Conservation (phyloP, 2,797 vertebrate genomes). For the Aulostomus chinensis region DNA sequence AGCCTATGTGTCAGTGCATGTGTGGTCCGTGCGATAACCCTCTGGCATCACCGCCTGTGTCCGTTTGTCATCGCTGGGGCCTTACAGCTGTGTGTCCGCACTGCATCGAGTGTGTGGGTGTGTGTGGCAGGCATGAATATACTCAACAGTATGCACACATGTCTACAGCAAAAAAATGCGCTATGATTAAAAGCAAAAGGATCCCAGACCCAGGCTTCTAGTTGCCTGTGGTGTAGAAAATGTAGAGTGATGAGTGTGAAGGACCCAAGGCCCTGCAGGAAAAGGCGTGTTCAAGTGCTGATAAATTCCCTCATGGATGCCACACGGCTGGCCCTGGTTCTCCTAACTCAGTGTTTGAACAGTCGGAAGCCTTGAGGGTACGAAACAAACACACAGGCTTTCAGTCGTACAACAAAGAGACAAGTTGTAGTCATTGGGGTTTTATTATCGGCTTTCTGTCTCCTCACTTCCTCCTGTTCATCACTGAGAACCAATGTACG, state of each 20-base stretch:
- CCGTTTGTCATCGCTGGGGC: conserved; percentile 16
- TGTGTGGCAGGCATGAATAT: conserved; percentile 2
- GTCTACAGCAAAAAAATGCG: neutral
- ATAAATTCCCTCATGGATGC: conserved; percentile 38
- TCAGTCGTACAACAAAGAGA: conserved; percentile 10
- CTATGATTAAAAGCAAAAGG: conserved; percentile 4
- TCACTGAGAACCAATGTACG: neutral
- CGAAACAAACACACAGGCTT: conserved; percentile 19
- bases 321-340: conserved; percentile 14
- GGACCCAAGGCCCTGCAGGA: conserved; percentile 34
- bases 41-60: conserved; percentile 2
- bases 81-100: too few species aligned
- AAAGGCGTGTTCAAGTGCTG: conserved; percentile 40
- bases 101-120: conserved; percentile 11
- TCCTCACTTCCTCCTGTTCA: neutral
- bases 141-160: neutral
- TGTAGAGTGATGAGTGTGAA: conserved; percentile 27
- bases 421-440: conserved; percentile 6
- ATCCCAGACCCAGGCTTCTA: conserved; percentile 14
- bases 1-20: neutral
- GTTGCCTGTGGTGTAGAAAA: conserved; percentile 12
- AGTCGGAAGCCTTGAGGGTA: conserved; percentile 24
- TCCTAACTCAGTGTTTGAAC: conserved; percentile 15
- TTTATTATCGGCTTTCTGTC: conserved; percentile 9
- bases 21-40: conserved; percentile 4